These are phyloP conservation scores for Pachycephus smyrnensis DNA, from an alignment of 2,888 invertebrate species.

Conservation along the genomic window DNA sequence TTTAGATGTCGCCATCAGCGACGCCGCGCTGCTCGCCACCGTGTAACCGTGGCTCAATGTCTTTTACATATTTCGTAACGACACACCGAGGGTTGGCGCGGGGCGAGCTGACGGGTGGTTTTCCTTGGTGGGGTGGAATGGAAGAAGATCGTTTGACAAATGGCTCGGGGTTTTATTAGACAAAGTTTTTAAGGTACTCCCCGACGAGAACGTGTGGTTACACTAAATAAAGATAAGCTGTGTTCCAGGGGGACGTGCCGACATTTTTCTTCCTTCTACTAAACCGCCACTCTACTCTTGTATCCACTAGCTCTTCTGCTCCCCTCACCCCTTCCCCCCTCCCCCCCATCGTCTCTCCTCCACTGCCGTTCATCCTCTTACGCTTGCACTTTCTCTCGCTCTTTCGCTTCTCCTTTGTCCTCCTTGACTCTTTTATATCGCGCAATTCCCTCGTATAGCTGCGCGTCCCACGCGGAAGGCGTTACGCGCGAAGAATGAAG, in stretches of 20 bases:
- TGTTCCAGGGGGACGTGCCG: slow-evolving; percentile 17
- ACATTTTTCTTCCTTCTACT: not conserved
- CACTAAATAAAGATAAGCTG: slow-evolving; percentile 57
- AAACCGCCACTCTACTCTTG: too few species aligned
- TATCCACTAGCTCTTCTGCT: not conserved
- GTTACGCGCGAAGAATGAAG: too few species aligned
- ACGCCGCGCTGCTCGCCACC: slow-evolving; percentile 35
- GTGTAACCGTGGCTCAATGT: slow-evolving; percentile 42
- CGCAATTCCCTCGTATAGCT: too few species aligned
- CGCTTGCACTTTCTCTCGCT: not conserved
- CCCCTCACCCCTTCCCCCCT: not conserved
- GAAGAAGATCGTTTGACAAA: slow-evolving; percentile 58
- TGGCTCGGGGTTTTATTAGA: slow-evolving; percentile 62
- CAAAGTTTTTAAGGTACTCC: slow-evolving; percentile 57
- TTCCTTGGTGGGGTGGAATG: not conserved
- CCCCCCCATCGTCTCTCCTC: too few species aligned
- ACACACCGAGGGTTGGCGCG: slow-evolving; percentile 32
- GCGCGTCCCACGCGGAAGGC: too few species aligned
- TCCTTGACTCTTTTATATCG: too few species aligned
- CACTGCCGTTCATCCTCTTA: too few species aligned
- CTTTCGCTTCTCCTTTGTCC: not conserved
- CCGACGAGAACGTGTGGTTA: slow-evolving; percentile 38
- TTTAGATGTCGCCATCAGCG: slow-evolving; percentile 64
- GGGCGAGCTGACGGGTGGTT: slow-evolving; percentile 10
- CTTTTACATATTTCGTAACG: slow-evolving; percentile 60